Conservation (phyloP, 2,888 invertebrate genomes). For the Eucera pruinosa region DNA sequence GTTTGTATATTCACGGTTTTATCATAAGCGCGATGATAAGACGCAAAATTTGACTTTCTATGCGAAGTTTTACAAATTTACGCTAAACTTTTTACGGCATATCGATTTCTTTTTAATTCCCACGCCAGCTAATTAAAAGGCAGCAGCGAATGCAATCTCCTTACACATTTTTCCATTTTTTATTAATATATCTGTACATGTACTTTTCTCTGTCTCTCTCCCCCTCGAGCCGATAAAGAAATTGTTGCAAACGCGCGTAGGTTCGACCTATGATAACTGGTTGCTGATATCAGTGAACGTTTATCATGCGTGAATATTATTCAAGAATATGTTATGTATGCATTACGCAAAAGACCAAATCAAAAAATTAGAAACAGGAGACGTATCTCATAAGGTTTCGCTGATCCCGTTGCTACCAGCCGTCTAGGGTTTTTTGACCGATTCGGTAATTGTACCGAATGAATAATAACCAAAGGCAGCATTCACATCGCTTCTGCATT, state of each 20-base stretch:
- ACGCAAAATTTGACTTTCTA: background rate
- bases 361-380: background rate
- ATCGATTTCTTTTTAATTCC: slow-evolving; percentile 6
- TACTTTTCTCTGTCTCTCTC: too few species aligned
- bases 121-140: background rate
- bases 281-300: slow-evolving; percentile 11
- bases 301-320: slow-evolving; percentile 36
- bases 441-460: too few species aligned
- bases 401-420: background rate
- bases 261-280: slow-evolving; percentile 15
- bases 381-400: too few species aligned
- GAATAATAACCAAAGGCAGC: too few species aligned
- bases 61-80: background rate
- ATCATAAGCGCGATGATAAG: too few species aligned
- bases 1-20: too few species aligned
- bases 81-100: background rate
- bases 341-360: background rate
- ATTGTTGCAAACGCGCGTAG: slow-evolving; percentile 15
- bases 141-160: too few species aligned
- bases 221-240: background rate
- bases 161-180: too few species aligned
- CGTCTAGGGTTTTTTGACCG: too few species aligned
- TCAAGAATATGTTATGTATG: slow-evolving; percentile 20
- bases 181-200: too few species aligned
- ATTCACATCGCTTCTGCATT: too few species aligned